These are phyloP conservation scores for Thamnophis elegans DNA, from an alignment of 2,797 vertebrate species.

Conservation along the genomic window DNA sequence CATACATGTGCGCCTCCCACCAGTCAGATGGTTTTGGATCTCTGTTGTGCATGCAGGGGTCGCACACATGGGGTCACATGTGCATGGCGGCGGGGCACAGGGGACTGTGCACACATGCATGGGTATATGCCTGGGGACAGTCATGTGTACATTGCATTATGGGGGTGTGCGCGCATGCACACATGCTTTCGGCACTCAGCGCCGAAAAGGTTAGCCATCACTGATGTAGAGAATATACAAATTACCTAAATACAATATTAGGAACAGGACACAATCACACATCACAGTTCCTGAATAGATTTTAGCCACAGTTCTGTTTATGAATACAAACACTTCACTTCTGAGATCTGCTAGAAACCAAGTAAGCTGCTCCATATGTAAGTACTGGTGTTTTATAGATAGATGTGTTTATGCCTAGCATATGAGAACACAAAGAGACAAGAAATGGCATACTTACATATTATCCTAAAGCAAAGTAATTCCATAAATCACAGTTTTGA, in stretches of 20 bases:
- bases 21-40: too few species aligned
- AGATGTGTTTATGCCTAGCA: background rate
- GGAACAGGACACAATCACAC: background rate
- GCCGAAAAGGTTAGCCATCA: too few species aligned
- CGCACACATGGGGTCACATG: too few species aligned
- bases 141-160: too few species aligned
- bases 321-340: background rate
- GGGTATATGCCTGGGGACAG: too few species aligned
- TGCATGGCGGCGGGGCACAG: too few species aligned
- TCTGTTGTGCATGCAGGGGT: too few species aligned
- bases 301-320: background rate
- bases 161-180: too few species aligned
- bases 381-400: background rate
- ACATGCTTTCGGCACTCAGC: too few species aligned
- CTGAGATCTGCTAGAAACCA: background rate
- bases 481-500: background rate
- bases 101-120: too few species aligned
- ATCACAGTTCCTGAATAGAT: background rate
- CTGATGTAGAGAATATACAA: background rate
- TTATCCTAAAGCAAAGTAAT: background rate
- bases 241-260: background rate
- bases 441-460: background rate
- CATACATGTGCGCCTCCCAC: too few species aligned
- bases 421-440: background rate
- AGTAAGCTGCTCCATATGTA: background rate